Base-by-base conservation (phyloP, 2,888 invertebrate species). In the Dorcus parallelipipedus region DNA sequence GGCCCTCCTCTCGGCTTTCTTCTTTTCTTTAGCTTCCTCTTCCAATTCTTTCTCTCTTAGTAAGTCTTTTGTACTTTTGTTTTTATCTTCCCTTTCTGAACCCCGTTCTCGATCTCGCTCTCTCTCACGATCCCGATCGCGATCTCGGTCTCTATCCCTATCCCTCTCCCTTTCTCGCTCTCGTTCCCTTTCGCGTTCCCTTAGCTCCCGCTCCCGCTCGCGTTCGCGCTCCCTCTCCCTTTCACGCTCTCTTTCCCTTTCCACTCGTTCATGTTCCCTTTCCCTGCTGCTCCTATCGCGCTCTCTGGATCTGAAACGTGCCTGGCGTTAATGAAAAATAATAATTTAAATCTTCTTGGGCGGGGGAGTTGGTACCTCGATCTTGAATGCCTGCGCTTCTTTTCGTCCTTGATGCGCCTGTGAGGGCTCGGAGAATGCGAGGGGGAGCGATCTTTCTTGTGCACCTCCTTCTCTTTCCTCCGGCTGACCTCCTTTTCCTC, bases 11-110 rank as follows among this genome's bases (percentile, higher is more conserved):
- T 97, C 97, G 5, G 88, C 81, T 67, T 95, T 90, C 75, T 95
- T 92, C 71, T 91, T 86, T 73, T 97, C 97, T 58, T 95, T 87
- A 17, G 88, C 84, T 77, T 97, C 97, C 72, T 97, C 97, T 74
- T 96, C 96, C 66, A 95, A 86, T 79, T 92, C 92, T 69, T 90
- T 87, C 71, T 91, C 91, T 1, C 86, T 82, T 55, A 89, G 81
- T 61, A 89, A 80, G 73, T 91, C 91, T 8, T 81, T 79, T 26
- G 80, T 79, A 40, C 79, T 81, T 64, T 82, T 81, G n/a, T 61
- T 75, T 75, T 79, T 73, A 52, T 80, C 81, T 0, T 81, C 78
- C 50, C 79, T 65, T 60, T 82, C 83, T 39, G 81, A 72, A 53
- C 81, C 82, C 1, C 82, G 68, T 57, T 80, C 81, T 1, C 77